Evolutionary conservation across 2,888 invertebrate genomes (phyloP), one percentile per base, ranked within the genome.

Genomic region (Drosophila meridionalis): DNA sequence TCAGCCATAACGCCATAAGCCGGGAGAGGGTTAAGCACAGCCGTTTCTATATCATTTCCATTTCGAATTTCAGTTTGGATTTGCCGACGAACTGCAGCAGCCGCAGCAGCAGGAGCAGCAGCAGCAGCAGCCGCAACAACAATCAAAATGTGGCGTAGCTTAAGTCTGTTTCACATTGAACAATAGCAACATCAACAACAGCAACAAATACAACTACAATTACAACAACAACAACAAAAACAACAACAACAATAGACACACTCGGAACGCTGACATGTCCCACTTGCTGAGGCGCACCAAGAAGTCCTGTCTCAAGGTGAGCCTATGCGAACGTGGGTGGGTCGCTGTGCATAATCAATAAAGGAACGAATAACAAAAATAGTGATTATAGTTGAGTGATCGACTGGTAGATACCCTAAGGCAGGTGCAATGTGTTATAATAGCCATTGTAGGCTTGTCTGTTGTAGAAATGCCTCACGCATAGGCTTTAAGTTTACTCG

Each of bases 281-380:
- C 89, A 93, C 73, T 84, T 93, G 78, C 86, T 93, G 50, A 92
- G 91, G 81, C 92, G 92, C 86, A 93, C 92, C 69, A 93, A 92
- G 77, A 93, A 93, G 72, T 92, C 93, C 78, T 93, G 92, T 78
- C 83, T 92, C 68, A 93, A 93, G 92, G 92, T 93, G 86, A 93
- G 91, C 80, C 42, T n/a, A 28, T 56, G 42, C 56, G 56, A 30
- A 11, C 8, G 61, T 28, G 42, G 40, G 43, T 55, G n/a, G 40
- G 20, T n/a, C 36, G 0, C 12, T 67, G 12, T 50, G 69, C 71
- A 53, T 48, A 84, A 87, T 85, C 84, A 69, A 86, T 88, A 82
- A 80, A 80, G n/a, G n/a, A 80, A 52, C 28, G 14, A 20, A 47
- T 20, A n/a, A n/a, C 38, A 32, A 11, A 36, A 40, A 9, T 12